Base-by-base conservation (phyloP, 2,888 invertebrate genomes). In the Limnephilus auricula region DNA sequence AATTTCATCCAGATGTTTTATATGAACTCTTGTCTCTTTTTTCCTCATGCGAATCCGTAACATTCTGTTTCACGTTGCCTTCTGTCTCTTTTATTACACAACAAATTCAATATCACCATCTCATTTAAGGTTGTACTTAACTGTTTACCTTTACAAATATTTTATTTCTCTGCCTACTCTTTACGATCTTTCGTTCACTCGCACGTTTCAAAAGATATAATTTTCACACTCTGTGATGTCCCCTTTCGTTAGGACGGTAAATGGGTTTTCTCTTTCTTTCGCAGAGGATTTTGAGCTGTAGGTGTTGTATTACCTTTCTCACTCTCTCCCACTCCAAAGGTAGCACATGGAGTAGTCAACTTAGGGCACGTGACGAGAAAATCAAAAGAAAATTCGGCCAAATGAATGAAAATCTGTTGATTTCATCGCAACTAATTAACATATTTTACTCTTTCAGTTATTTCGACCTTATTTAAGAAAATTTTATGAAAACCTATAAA, bases 341-440 rank as follows among this genome's bases (percentile, higher is more conserved):
- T 65, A 87, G 90, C 90, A 88, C 90, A 90, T 90, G 90, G 37
- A 86, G 80, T 79, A 90, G 34, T 86, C 82, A 30, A 45, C 37
- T 80, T 87, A 50, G 25, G 80, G 80, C 90, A 90, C 90, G 87
- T 88, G 87, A 82, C 30, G 15, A 86, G 31, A 32, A 30, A 15
- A 10, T 0, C 31, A 50, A 34, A 34, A 50, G 31, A 6, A 86
- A 86, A 86, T 9, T 65, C 65, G 34, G 18, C 86, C 30, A 86
- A 65, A 4, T 86, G 50, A 31, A 32, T 30, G 30, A 40, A 65
- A 65, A 65, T 65, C 65, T 65, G 25, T 25, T 65, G 65, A 65
- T 65, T 65, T 65, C 6, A 9, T 9, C 5, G 65, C 25, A 1
- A 9, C 25, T 65, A 65, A 65, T 65, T 65, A 65, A 25, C 5